A percentile compares a stretch with the other conserved stretches of the same genome.
Evolutionary conservation across 2,113 vertebrate genomes (phyloP).

Genomic region (Sinocyclocheilus rhinocerous): DNA sequence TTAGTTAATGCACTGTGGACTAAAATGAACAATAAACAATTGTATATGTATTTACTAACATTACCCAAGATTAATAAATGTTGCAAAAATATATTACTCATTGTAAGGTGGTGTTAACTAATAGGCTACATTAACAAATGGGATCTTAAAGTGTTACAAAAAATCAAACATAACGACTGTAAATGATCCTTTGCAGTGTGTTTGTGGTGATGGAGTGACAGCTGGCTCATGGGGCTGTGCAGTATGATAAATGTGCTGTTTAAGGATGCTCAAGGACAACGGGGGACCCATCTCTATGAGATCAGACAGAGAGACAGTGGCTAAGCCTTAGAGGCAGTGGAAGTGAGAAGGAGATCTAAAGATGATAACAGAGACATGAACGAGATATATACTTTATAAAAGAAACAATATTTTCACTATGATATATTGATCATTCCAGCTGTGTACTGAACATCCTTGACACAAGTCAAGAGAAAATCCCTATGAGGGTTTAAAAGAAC

Average conservation of each 20-base stretch:
- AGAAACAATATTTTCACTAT: conserved; percentile 42
- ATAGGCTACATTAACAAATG: background rate
- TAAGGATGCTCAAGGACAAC: conserved; percentile 53
- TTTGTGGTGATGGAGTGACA: conserved; percentile 46
- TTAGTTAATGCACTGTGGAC: too few relatives aligned
- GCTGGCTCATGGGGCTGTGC: conserved; percentile 20
- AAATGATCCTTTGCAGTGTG: background rate
- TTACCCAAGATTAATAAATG: background rate
- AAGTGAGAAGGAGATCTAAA: conserved; percentile 22
- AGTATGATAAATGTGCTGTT: conserved; percentile 52
- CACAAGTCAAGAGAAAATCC: conserved; percentile 7
- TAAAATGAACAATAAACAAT: too few relatives aligned
- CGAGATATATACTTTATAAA: background rate
- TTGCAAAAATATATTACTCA: background rate
- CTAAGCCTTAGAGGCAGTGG: conserved; percentile 32
- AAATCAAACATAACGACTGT: background rate
- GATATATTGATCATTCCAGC: conserved; percentile 40
- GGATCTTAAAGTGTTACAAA: background rate
- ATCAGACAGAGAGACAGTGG: conserved; percentile 25
- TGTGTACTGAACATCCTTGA: conserved; percentile 22
- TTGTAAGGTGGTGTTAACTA: background rate
- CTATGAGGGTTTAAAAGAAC: background rate
- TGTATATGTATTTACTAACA: background rate
- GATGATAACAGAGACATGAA: conserved; percentile 35
- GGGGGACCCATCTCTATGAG: conserved; percentile 36